Evolutionary conservation across 2,113 vertebrate species (phyloP).

Genomic region (Boleophthalmus pectinirostris): DNA sequence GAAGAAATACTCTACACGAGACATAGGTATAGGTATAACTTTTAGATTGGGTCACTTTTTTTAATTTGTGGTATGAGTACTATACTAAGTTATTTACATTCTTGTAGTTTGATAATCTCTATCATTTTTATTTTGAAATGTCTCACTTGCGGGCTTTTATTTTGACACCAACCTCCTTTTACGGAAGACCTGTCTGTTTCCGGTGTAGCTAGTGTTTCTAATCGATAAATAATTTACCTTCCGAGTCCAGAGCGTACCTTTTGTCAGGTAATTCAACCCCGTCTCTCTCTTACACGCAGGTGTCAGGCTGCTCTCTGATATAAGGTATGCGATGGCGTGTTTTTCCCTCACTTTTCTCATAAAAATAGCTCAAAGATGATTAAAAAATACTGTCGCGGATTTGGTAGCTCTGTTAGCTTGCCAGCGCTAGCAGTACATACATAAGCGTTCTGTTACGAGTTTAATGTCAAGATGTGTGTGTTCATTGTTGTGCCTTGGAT

Average conservation of each 20-base stretch:
- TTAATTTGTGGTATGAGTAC: not conserved
- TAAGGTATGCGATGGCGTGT: too few species aligned
- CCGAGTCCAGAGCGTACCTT: slow-evolving; percentile 49
- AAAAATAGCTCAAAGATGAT: slow-evolving; percentile 7
- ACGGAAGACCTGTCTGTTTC: slow-evolving; percentile 51
- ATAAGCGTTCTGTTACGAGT: not conserved
- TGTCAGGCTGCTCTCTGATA: not conserved
- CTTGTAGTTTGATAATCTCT: not conserved
- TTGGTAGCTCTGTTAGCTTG: slow-evolving; percentile 37
- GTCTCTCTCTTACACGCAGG: not conserved
- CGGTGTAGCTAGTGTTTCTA: slow-evolving; percentile 68
- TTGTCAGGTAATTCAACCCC: slow-evolving; percentile 58
- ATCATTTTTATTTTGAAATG: not conserved
- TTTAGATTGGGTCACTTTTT: too few species aligned
- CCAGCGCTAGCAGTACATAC: slow-evolving; percentile 50
- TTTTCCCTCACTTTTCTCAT: not conserved
- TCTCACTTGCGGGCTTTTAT: slow-evolving; percentile 32
- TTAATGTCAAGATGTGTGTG: too few species aligned
- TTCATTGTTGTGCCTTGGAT: not conserved
- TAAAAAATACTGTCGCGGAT: slow-evolving; percentile 17
- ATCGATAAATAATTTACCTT: slow-evolving; percentile 69
- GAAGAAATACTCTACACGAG: not conserved
- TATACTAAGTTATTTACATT: not conserved
- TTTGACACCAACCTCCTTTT: slow-evolving; percentile 23
- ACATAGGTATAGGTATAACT: too few species aligned